Conservation (phyloP, 1,140 invertebrate genomes). For the Sminthurides bifidus region DNA sequence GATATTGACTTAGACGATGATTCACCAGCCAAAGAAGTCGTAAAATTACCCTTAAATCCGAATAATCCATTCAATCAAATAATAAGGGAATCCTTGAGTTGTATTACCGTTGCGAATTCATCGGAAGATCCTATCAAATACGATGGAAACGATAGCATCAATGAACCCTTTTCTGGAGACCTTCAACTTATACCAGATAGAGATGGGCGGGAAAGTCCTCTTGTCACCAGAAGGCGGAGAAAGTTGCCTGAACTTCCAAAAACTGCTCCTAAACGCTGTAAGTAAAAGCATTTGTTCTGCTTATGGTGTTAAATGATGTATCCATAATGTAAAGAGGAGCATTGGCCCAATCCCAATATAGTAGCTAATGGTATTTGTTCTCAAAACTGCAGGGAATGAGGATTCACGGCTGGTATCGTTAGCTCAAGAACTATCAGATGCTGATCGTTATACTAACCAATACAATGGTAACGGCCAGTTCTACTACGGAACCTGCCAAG, state of each 20-base stretch:
- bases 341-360: no score
- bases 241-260: slow-evolving; percentile 78
- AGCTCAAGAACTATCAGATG: slow-evolving; percentile 29
- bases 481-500: not conserved
- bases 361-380: not conserved
- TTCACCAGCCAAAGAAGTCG: no score
- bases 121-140: no score
- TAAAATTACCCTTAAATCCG: no score
- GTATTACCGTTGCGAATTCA: no score
- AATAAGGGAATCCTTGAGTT: slow-evolving; percentile 22
- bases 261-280: slow-evolving; percentile 58
- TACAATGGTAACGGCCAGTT: no score
- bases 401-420: slow-evolving; percentile 23
- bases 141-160: slow-evolving; percentile 15
- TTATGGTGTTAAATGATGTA: slow-evolving; percentile 1
- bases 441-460: slow-evolving; percentile 13
- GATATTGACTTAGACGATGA: slow-evolving; percentile 63
- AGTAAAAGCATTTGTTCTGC: slow-evolving; percentile 35
- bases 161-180: slow-evolving; percentile 30
- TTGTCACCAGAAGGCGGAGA: slow-evolving; percentile 53
- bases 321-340: no score
- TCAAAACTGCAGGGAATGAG: slow-evolving; percentile 25
- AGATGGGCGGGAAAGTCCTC: slow-evolving; percentile 23
- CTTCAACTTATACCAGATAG: slow-evolving; percentile 20
- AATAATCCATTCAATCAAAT: slow-evolving; percentile 56